phyloP scores from a whole-genome alignment of 2,888 invertebrate genomes.

The Drosophila lutescens region DNA sequence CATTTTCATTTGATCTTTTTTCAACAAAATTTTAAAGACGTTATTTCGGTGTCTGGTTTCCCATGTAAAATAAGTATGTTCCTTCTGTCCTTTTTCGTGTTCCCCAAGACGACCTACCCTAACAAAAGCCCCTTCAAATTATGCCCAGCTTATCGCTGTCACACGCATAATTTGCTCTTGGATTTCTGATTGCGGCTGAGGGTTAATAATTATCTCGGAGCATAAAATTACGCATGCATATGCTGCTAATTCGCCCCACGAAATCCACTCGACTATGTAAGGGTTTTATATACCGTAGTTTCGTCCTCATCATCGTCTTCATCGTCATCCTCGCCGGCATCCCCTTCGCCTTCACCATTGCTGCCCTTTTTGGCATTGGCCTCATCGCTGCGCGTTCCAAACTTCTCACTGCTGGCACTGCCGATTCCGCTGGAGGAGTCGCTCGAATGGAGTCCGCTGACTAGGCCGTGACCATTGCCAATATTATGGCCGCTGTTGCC shows the following conservation, averaged over 20 bases:
- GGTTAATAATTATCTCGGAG: conserved; percentile 51
- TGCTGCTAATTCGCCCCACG: conserved; percentile 24
- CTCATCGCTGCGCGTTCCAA: conserved; percentile 43
- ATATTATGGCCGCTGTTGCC: conserved; percentile 30
- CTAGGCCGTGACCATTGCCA: conserved; percentile 53
- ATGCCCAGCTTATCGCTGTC: conserved; percentile 46
- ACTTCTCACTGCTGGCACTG: conserved; percentile 49
- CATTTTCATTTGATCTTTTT: no score
- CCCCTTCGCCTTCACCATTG: conserved; percentile 48
- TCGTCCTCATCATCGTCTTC: conserved; percentile 58
- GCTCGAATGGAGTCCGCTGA: conserved; percentile 28
- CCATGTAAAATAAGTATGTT: not conserved
- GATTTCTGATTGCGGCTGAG: conserved; percentile 31
- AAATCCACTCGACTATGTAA: conserved; percentile 14
- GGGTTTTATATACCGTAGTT: conserved; percentile 67
- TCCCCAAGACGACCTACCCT: conserved; percentile 14
- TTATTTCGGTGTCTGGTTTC: not conserved
- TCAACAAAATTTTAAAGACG: no score
- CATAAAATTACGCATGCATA: conserved; percentile 51
- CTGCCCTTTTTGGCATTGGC: conserved; percentile 33
- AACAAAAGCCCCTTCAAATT: conserved; percentile 4
- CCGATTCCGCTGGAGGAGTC: conserved; percentile 40
- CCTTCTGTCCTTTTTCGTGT: not conserved
- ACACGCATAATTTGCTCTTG: conserved; percentile 54
- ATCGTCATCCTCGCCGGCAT: conserved; percentile 44